Conservation (phyloP, 1,140 invertebrate species). For the Rhopalosiphum padi region DNA sequence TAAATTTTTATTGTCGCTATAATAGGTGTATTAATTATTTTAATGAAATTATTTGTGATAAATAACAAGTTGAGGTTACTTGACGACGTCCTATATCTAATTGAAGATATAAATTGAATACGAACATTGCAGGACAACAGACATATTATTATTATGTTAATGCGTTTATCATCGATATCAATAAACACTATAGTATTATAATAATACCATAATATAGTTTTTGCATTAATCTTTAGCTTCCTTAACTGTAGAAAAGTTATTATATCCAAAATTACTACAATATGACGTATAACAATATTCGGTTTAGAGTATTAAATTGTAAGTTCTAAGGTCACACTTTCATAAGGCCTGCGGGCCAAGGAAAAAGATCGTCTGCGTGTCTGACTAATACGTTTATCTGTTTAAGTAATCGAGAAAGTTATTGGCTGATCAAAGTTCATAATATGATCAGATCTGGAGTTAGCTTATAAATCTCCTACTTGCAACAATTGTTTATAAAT, state of each 20-base stretch:
- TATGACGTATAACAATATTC: neutral
- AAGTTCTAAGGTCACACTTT: slow-evolving; percentile 15
- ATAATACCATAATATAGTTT: neutral
- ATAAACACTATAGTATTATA: no score
- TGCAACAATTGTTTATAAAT: neutral
- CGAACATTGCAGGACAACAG: no score
- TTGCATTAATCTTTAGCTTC: neutral
- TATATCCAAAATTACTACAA: neutral
- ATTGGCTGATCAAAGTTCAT: neutral
- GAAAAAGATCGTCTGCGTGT: neutral
- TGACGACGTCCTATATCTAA: neutral
- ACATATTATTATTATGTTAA: no score
- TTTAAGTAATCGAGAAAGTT: slow-evolving; percentile 32
- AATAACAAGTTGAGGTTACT: neutral
- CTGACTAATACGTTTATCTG: neutral
- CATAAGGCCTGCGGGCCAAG: neutral
- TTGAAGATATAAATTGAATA: no score
- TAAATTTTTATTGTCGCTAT: neutral
- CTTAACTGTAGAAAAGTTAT: neutral
- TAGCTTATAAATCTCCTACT: neutral
- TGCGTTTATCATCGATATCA: no score
- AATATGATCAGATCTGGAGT: neutral
- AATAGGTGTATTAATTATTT: neutral
- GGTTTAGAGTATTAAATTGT: neutral
- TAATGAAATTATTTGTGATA: neutral